Conservation (phyloP, 92 coral and sea anemone genomes). For the Palythoa caribaeorum region DNA sequence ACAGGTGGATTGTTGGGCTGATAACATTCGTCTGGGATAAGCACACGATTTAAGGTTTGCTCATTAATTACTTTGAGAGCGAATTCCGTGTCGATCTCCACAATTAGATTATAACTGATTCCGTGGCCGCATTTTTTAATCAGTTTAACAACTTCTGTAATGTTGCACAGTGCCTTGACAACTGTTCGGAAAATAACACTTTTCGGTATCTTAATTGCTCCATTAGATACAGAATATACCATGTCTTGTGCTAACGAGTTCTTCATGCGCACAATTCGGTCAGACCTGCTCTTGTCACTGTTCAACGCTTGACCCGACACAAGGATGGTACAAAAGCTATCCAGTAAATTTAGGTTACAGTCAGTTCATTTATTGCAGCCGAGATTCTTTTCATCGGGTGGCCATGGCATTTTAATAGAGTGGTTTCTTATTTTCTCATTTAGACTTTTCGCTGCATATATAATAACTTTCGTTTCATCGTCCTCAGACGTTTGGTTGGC, state of each 20-base stretch:
- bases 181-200: conserved; percentile 46
- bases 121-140: conserved; percentile 53
- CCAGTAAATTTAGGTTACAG: conserved; percentile 39
- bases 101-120: conserved; percentile 51
- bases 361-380: conserved; percentile 30
- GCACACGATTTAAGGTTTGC: conserved; percentile 51
- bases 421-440: conserved; percentile 45
- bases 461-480: conserved; percentile 40
- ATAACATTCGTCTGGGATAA: conserved; percentile 49
- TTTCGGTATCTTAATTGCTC: conserved; percentile 39
- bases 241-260: conserved; percentile 39
- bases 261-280: conserved; percentile 45
- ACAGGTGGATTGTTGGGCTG: conserved; percentile 5
- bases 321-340: conserved; percentile 52
- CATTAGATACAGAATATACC: conserved; percentile 38
- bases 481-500: conserved; percentile 26
- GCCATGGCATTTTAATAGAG: conserved; percentile 54
- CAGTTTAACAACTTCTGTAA: conserved; percentile 56
- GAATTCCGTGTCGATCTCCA: conserved; percentile 56
- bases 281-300: conserved; percentile 52
- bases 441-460: conserved; percentile 34
- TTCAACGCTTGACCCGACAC: conserved; percentile 43
- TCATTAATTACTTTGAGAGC: conserved; percentile 52
- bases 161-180: conserved; percentile 56
- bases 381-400: conserved; percentile 55